These are phyloP conservation scores for Indicator indicator DNA, from an alignment of 2,113 vertebrate genomes.

Conservation along the genomic window DNA sequence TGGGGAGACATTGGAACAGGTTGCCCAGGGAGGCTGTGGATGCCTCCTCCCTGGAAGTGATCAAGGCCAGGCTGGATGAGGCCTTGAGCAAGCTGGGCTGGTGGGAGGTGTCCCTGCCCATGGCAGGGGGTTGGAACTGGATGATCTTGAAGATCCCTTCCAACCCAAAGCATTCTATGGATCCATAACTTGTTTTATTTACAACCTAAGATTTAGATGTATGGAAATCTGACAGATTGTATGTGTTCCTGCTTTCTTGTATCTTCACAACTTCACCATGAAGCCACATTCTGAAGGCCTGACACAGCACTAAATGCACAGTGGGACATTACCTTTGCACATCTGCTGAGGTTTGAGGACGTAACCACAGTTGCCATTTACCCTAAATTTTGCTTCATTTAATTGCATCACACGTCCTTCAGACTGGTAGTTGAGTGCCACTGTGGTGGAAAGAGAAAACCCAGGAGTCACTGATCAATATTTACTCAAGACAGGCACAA, in stretches of 20 bases:
- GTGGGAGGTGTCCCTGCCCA: too few species aligned
- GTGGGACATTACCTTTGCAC: constrained; percentile 87
- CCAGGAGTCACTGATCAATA: not conserved
- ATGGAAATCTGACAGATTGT: not conserved
- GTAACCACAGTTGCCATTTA: constrained; percentile 93
- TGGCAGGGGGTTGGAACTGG: too few species aligned
- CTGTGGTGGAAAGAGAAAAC: constrained; percentile 71
- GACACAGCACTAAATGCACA: not conserved
- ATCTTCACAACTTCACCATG: not conserved
- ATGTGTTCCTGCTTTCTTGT: not conserved
- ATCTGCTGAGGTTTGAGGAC: constrained; percentile 95
- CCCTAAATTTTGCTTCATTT: constrained; percentile 95
- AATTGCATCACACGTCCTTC: constrained; percentile 97
- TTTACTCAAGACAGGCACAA: not conserved
- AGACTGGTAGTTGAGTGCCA: constrained; percentile 97
- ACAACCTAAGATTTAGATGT: not conserved
- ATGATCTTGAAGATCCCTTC: too few species aligned
- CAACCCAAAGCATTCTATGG: too few species aligned
- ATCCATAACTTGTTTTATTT: not conserved
- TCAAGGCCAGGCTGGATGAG: too few species aligned
- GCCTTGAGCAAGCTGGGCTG: too few species aligned
- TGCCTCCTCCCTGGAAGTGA: too few species aligned
- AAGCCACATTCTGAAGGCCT: not conserved
- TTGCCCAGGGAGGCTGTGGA: too few species aligned
- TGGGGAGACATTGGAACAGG: too few species aligned